Conservation (phyloP, 1,140 invertebrate genomes). For the Papilio aristodemus region DNA sequence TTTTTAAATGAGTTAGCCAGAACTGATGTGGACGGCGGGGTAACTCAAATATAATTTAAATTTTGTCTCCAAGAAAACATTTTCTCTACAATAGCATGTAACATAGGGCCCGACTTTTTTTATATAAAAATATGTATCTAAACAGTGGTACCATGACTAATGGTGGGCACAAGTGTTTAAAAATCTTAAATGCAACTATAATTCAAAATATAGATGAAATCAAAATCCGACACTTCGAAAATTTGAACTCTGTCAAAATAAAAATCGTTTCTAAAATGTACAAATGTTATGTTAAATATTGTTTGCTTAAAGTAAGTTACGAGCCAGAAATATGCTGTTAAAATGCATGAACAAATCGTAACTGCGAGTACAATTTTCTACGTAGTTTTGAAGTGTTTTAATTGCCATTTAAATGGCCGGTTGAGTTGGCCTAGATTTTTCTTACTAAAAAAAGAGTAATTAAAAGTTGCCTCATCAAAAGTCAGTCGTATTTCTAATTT, state of each 20-base stretch:
- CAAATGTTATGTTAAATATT: neutral
- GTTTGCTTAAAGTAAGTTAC: neutral
- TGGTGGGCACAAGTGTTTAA: too few species aligned
- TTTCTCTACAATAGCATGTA: too few species aligned
- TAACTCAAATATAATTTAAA: constrained; percentile 9
- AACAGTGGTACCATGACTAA: too few species aligned
- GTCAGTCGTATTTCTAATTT: constrained; percentile 5
- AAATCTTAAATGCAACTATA: too few species aligned
- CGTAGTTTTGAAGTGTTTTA: neutral
- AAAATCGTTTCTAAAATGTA: neutral
- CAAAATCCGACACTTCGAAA: too few species aligned
- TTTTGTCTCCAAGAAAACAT: constrained; percentile 1
- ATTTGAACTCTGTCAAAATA: too few species aligned
- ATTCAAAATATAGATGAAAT: too few species aligned
- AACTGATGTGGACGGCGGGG: constrained; percentile 10
- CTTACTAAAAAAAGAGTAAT: neutral
- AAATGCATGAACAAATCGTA: constrained; percentile 15
- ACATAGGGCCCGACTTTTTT: too few species aligned
- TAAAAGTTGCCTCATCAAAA: constrained; percentile 12
- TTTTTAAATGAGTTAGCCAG: constrained; percentile 30
- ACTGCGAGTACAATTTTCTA: neutral
- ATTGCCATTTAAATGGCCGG: constrained; percentile 15
- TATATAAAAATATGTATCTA: too few species aligned
- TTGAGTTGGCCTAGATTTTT: constrained; percentile 8
- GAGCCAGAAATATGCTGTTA: neutral